Evolutionary conservation across 2,797 vertebrate species (phyloP).

Genomic region (Arnoldichthys spilopterus): DNA sequence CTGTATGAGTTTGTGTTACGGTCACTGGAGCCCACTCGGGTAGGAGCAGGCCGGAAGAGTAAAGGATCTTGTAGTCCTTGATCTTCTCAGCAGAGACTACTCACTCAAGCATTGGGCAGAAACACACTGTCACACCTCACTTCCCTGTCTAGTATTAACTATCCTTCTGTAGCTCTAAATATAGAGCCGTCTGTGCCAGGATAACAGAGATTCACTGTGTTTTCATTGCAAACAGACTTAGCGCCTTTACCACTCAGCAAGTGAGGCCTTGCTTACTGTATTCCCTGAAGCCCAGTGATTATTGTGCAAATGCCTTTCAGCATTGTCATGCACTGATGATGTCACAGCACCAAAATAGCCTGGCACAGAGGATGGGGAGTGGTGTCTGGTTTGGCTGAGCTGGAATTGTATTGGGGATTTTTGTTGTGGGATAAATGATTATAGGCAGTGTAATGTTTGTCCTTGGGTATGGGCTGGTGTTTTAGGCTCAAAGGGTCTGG

Average conservation of each 20-base stretch:
- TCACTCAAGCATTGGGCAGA: neutral
- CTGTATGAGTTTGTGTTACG: slow-evolving; percentile 48
- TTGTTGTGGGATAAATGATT: slow-evolving; percentile 46
- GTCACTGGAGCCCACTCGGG: slow-evolving; percentile 1
- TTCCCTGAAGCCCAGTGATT: slow-evolving; percentile 68
- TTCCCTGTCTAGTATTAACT: neutral
- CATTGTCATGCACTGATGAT: slow-evolving; percentile 71
- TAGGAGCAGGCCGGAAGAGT: slow-evolving; percentile 11
- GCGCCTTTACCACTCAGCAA: slow-evolving; percentile 1
- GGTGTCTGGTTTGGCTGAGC: slow-evolving; percentile 31
- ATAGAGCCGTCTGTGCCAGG: neutral
- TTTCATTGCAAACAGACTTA: slow-evolving; percentile 20
- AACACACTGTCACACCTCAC: neutral
- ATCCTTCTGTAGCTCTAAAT: neutral
- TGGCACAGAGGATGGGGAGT: slow-evolving; percentile 65
- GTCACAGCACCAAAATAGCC: slow-evolving; percentile 74
- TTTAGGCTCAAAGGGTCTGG: slow-evolving; percentile 7
- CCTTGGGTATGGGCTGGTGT: neutral
- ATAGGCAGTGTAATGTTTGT: slow-evolving; percentile 20
- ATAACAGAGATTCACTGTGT: neutral
- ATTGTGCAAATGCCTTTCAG: slow-evolving; percentile 75
- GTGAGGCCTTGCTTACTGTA: slow-evolving; percentile 27
- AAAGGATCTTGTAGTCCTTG: slow-evolving; percentile 9
- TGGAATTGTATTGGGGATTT: slow-evolving; percentile 26
- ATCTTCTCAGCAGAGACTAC: neutral